Conservation (phyloP, 2,797 vertebrate species). For the Tachyglossus aculeatus region DNA sequence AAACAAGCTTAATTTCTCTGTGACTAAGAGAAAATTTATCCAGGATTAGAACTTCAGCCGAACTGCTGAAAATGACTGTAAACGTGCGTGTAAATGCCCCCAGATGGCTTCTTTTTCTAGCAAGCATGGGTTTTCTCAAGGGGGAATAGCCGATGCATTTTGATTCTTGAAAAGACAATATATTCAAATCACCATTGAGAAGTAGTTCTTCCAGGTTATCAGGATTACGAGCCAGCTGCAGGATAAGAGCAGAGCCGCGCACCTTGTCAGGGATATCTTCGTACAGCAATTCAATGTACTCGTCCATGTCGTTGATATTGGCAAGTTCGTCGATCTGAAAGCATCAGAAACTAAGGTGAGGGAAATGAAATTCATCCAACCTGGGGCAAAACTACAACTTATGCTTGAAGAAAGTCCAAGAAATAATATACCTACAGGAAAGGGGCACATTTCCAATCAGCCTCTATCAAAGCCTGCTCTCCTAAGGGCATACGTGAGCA, state of each 20-base stretch:
- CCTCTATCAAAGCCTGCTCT: background rate
- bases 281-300: conserved; percentile 92
- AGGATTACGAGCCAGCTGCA: conserved; percentile 89
- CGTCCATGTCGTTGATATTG: conserved; percentile 88
- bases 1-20: background rate
- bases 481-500: background rate
- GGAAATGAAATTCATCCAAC: background rate
- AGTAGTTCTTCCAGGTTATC: conserved; percentile 93
- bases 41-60: background rate
- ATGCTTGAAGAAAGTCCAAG: background rate
- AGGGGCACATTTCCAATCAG: conserved; percentile 16
- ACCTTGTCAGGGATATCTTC: conserved; percentile 93
- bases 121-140: background rate
- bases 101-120: background rate
- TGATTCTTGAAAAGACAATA: conserved; percentile 24
- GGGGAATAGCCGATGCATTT: conserved; percentile 16
- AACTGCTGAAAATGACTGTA: conserved; percentile 7
- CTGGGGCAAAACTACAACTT: background rate
- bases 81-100: background rate
- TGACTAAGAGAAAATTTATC: background rate
- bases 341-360: conserved; percentile 24
- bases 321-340: conserved; percentile 87
- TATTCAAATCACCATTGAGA: conserved; percentile 80
- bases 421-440: background rate
- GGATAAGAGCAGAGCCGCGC: conserved; percentile 87